These are phyloP conservation scores for Vespertilio murinus DNA, from an alignment of 2,797 vertebrate species.

Conservation along the genomic window DNA sequence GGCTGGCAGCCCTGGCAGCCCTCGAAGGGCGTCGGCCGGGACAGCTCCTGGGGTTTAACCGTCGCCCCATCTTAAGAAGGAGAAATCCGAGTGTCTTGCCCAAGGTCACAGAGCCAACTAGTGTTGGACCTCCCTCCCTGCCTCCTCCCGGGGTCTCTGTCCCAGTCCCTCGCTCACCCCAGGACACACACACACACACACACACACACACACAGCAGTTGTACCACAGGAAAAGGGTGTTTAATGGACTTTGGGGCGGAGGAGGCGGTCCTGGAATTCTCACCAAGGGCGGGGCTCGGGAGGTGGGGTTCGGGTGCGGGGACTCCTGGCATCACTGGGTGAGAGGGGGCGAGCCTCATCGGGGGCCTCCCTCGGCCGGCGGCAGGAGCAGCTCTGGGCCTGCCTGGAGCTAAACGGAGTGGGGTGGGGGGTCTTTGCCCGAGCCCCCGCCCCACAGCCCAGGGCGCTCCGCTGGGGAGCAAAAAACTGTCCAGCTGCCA, in stretches of 20 bases:
- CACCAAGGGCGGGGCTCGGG: neutral
- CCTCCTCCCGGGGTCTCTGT: neutral
- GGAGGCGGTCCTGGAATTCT: neutral
- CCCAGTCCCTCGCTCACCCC: neutral
- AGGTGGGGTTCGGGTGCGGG: neutral
- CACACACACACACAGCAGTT: neutral
- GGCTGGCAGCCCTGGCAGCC: fast-evolving
- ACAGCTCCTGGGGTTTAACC: neutral
- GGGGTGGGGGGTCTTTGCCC: neutral
- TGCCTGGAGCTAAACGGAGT: neutral
- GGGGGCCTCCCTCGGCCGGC: neutral
- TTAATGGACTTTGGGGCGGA: slow-evolving; percentile 30
- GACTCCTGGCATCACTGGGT: neutral
- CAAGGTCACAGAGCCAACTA: neutral
- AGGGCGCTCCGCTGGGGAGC: neutral
- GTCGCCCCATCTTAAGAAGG: neutral
- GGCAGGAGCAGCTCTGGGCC: neutral
- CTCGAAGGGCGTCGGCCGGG: neutral
- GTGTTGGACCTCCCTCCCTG: neutral
- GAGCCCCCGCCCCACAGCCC: neutral
- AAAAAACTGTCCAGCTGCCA: neutral
- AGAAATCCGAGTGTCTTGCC: neutral
- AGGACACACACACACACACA: neutral
- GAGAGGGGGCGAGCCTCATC: neutral
- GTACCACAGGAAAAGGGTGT: neutral